Percentiles rank a stretch among this genome's conserved stretches.
These are phyloP conservation scores for Chloebia gouldiae DNA, from an alignment of 2,113 vertebrate genomes.

Conservation along the genomic window DNA sequence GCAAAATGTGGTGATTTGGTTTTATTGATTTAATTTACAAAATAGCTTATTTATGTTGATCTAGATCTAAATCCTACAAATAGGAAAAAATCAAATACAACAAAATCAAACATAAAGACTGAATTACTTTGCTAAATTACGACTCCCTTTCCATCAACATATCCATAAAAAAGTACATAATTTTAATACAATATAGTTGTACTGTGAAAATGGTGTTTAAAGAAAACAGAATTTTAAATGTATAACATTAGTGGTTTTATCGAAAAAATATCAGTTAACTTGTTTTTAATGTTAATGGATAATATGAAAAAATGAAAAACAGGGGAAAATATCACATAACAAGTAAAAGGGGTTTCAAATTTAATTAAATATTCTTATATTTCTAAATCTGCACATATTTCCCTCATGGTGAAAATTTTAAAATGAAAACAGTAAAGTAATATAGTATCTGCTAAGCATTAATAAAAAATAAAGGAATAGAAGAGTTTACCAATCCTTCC, in stretches of 20 bases:
- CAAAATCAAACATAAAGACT: neutral
- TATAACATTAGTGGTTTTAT: neutral
- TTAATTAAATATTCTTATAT: neutral
- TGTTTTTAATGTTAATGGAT: neutral
- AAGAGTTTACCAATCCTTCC: neutral
- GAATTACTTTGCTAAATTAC: neutral
- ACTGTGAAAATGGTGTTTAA: neutral
- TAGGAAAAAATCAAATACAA: neutral
- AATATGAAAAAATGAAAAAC: neutral
- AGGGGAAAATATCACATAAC: neutral
- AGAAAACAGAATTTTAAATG: neutral
- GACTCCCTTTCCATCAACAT: neutral
- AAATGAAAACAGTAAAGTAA: neutral
- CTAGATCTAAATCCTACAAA: neutral
- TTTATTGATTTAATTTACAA: neutral
- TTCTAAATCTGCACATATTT: neutral
- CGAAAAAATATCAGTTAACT: neutral
- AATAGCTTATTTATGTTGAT: neutral
- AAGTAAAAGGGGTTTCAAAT: neutral
- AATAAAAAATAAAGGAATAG: neutral
- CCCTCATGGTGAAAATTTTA: neutral
- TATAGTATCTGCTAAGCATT: neutral
- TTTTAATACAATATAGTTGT: neutral
- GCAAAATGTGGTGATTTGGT: neutral
- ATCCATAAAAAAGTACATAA: neutral